Evolutionary conservation across 2,888 invertebrate genomes (phyloP).

Genomic region (Dicyrtoma fusca): DNA sequence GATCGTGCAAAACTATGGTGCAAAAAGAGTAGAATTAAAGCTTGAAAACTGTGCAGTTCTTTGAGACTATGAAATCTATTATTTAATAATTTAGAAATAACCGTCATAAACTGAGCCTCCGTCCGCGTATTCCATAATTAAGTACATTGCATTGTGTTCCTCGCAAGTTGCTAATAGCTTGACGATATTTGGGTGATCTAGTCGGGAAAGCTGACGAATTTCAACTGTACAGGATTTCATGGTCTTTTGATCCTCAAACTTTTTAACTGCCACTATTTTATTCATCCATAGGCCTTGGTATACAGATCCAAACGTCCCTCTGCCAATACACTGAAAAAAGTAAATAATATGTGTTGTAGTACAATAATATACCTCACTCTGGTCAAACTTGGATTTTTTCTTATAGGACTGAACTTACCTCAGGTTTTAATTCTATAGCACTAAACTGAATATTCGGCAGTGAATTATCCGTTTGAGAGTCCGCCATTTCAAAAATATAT

Average conservation of each 20-base stretch:
- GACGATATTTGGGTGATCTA: constrained; percentile 91
- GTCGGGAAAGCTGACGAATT: constrained; percentile 85
- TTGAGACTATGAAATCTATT: no score
- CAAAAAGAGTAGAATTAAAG: no score
- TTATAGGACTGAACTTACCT: no score
- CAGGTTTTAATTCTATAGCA: no score
- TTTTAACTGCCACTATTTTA: constrained; percentile 87
- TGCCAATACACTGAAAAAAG: constrained; percentile 74
- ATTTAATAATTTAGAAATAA: no score
- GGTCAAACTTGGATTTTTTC: no score
- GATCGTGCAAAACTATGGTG: constrained; percentile 78
- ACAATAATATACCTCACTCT: no score
- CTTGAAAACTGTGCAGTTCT: no score
- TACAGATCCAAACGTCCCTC: constrained; percentile 93
- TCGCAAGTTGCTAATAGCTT: constrained; percentile 88
- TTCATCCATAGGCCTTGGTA: constrained; percentile 85
- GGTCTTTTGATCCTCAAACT: constrained; percentile 87
- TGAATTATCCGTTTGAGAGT: no score
- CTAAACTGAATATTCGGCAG: no score
- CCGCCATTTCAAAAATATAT: no score
- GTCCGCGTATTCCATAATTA: constrained; percentile 98
- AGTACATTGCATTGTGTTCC: constrained; percentile 67
- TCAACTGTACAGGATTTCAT: constrained; percentile 86
- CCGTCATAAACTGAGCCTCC: constrained; percentile 93
- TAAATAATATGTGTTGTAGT: no score